A percentile compares a stretch with the other conserved stretches of the same genome.
Evolutionary conservation across 2,888 invertebrate genomes (phyloP).

Genomic region (Pristionchus fissidentatus): DNA sequence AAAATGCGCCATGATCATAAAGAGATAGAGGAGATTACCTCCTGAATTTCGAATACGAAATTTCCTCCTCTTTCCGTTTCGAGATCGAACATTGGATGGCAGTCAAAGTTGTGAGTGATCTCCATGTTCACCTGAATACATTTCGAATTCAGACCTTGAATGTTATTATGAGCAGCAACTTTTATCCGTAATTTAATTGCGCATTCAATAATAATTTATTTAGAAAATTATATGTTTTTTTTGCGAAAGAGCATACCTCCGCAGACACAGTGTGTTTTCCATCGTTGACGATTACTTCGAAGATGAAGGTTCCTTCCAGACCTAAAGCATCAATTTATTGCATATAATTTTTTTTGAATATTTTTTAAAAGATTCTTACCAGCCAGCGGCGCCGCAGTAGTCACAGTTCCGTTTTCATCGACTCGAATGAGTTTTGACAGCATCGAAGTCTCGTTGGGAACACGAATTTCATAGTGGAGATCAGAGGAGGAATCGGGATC

Average conservation of each 20-base stretch:
- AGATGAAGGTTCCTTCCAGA: constrained; percentile 27
- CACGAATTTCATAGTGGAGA: constrained; percentile 22
- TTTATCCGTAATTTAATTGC: not conserved
- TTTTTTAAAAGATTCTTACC: not conserved
- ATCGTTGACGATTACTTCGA: constrained; percentile 43
- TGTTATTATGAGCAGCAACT: not conserved
- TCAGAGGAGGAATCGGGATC: not conserved
- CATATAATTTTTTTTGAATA: not conserved
- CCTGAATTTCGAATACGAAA: constrained; percentile 38
- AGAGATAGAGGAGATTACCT: not conserved
- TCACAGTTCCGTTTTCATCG: constrained; percentile 26
- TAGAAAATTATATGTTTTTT: not conserved
- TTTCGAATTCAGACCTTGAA: not conserved
- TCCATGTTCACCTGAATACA: constrained; percentile 34
- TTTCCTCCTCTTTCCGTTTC: constrained; percentile 13
- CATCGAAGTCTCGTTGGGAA: constrained; percentile 41
- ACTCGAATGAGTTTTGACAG: constrained; percentile 16
- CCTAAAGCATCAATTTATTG: not conserved
- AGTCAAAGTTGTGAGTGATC: constrained; percentile 13
- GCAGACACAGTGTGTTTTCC: constrained; percentile 7
- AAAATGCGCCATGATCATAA: not conserved
- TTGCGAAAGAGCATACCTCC: constrained; percentile 26
- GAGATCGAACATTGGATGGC: constrained; percentile 19
- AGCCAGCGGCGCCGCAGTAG: not conserved
- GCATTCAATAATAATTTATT: not conserved